These are phyloP conservation scores for Pheosia gnoma DNA, from an alignment of 2,888 invertebrate species.

Conservation along the genomic window DNA sequence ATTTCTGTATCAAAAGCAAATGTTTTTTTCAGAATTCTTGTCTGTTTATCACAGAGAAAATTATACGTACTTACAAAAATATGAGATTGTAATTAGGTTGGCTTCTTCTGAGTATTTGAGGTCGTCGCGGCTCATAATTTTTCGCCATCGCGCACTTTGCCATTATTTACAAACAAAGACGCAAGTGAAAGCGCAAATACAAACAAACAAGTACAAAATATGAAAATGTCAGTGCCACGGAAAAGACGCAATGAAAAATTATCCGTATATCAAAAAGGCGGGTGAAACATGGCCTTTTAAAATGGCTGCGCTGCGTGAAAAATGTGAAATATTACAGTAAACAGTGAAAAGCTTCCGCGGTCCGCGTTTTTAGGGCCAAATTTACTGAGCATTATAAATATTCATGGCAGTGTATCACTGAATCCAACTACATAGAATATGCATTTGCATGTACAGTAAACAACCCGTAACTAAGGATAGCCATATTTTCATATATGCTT, in stretches of 20 bases:
- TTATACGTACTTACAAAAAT: too few species aligned
- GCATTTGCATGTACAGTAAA: neutral
- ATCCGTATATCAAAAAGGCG: constrained; percentile 43
- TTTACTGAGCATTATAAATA: constrained; percentile 42
- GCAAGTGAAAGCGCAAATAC: constrained; percentile 7
- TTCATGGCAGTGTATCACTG: constrained; percentile 40
- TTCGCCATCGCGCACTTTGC: neutral
- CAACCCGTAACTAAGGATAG: neutral
- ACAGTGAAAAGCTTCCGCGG: constrained; percentile 47
- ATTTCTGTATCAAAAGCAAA: too few species aligned
- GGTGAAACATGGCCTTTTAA: constrained; percentile 44
- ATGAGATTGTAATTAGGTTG: too few species aligned
- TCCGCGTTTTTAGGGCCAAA: constrained; percentile 37
- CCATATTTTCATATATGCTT: neutral
- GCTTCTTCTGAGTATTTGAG: too few species aligned
- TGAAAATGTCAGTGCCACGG: constrained; percentile 14
- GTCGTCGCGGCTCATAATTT: too few species aligned
- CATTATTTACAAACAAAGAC: constrained; percentile 9
- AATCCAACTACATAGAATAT: constrained; percentile 38
- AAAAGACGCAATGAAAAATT: constrained; percentile 34
- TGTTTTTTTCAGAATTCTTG: too few species aligned
- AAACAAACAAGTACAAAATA: constrained; percentile 6
- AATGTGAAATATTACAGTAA: constrained; percentile 50
- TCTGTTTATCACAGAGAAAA: too few species aligned
- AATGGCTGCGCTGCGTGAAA: constrained; percentile 39